A percentile compares a stretch with the other conserved stretches of the same genome.
Conservation (phyloP, 2,797 vertebrate species). For the Kryptopterus vitreolus region DNA sequence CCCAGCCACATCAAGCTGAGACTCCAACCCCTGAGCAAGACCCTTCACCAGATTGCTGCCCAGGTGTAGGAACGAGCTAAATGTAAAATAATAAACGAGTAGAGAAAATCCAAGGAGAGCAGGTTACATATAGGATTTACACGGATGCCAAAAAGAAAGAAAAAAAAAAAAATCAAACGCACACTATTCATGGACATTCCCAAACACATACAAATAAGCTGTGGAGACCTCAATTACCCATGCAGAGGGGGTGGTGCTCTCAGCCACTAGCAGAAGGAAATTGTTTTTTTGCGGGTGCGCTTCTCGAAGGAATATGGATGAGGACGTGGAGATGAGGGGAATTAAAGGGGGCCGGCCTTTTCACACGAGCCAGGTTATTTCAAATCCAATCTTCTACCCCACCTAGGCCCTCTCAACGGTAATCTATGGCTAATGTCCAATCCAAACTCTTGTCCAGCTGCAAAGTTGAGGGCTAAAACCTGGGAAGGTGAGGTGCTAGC, state of each 20-base stretch:
- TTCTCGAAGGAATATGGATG: slow-evolving; percentile 76
- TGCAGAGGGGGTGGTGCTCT: slow-evolving; percentile 74
- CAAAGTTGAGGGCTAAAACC: background rate
- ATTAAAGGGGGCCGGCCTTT: slow-evolving; percentile 65
- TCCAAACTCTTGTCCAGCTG: background rate
- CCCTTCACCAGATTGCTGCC: too few species aligned
- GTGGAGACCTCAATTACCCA: slow-evolving; percentile 81
- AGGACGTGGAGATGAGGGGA: slow-evolving; percentile 70
- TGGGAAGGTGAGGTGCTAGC: too few species aligned
- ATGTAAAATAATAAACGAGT: background rate
- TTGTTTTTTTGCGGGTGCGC: slow-evolving; percentile 75
- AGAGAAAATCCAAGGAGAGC: slow-evolving; percentile 1
- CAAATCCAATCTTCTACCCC: slow-evolving; percentile 45
- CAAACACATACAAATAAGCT: slow-evolving; percentile 54
- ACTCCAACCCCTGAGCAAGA: too few species aligned
- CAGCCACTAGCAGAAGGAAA: slow-evolving; percentile 64
- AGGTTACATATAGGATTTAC: slow-evolving; percentile 30
- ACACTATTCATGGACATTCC: background rate
- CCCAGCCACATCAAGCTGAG: too few species aligned
- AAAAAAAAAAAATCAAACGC: slow-evolving; percentile 3
- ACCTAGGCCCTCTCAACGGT: background rate
- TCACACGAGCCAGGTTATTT: slow-evolving; percentile 55
- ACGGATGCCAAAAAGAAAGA: background rate
- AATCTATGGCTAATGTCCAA: background rate
- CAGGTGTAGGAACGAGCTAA: too few species aligned